phyloP scores from a whole-genome alignment of 2,113 vertebrate species.

The Lanius collurio region DNA sequence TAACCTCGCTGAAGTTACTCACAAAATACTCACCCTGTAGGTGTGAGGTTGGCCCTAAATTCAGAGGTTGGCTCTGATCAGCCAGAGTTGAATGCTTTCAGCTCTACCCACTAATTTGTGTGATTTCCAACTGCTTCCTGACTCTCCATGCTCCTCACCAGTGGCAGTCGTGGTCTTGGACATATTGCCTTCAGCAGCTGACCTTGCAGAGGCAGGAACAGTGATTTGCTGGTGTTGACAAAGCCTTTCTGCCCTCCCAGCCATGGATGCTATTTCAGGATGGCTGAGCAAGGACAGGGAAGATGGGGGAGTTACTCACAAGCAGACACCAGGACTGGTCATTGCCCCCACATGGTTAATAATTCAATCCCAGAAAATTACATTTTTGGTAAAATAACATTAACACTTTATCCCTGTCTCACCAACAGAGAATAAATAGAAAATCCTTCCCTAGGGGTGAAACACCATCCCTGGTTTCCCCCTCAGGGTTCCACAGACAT shows the following conservation, averaged over 20 bases:
- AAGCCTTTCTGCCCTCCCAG: background rate
- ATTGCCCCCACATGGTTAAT: background rate
- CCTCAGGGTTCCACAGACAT: background rate
- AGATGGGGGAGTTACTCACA: background rate
- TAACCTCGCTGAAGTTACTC: background rate
- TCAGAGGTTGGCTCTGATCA: background rate
- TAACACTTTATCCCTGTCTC: background rate
- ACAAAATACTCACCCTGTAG: background rate
- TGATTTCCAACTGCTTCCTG: background rate
- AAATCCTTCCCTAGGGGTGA: background rate
- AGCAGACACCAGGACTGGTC: background rate
- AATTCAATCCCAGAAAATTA: background rate
- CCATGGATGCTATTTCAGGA: background rate
- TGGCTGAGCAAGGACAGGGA: slow-evolving; percentile 15
- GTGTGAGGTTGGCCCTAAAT: background rate
- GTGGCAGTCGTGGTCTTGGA: background rate
- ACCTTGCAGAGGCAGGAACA: slow-evolving; percentile 2
- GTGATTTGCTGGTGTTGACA: slow-evolving; percentile 34
- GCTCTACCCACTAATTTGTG: background rate
- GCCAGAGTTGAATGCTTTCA: background rate
- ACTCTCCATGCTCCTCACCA: background rate
- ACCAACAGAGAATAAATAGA: background rate
- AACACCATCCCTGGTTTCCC: background rate
- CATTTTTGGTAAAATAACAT: background rate
- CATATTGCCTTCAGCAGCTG: background rate